These are phyloP conservation scores for Hesperophylax magnus DNA, from an alignment of 1,140 invertebrate genomes.

Conservation along the genomic window DNA sequence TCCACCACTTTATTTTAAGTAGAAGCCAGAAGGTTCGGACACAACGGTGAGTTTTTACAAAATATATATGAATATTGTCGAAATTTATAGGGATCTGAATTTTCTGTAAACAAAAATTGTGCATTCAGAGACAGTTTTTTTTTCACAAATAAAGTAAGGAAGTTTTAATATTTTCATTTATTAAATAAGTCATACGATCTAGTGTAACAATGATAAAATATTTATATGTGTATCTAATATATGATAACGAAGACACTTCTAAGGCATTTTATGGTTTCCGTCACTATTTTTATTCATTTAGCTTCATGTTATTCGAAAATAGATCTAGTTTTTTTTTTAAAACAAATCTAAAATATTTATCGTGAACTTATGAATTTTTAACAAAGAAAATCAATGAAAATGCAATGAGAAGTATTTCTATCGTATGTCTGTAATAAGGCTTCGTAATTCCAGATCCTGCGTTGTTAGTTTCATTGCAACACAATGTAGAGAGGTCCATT, in stretches of 20 bases:
- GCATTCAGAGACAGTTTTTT: background rate
- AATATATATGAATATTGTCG: no score
- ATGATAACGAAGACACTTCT: slow-evolving; percentile 34
- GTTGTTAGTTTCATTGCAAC: slow-evolving; percentile 74
- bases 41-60: no score
- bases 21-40: no score
- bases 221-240: slow-evolving; percentile 32
- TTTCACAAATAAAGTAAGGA: background rate
- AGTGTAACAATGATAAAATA: slow-evolving; percentile 38
- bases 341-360: background rate
- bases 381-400: slow-evolving; percentile 26
- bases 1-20: no score
- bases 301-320: background rate
- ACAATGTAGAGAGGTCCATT: slow-evolving; percentile 77
- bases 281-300: background rate
- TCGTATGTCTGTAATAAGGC: slow-evolving; percentile 10
- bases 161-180: background rate
- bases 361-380: slow-evolving; percentile 19
- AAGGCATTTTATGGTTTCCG: slow-evolving; percentile 11
- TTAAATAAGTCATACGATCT: background rate
- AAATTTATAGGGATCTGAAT: no score
- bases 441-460: slow-evolving; percentile 20
- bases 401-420: background rate
- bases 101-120: background rate
- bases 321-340: background rate